A percentile compares a stretch with the other conserved stretches of the same genome.
These are phyloP conservation scores for Candoia aspera DNA, from an alignment of 2,113 vertebrate species.

Conservation along the genomic window DNA sequence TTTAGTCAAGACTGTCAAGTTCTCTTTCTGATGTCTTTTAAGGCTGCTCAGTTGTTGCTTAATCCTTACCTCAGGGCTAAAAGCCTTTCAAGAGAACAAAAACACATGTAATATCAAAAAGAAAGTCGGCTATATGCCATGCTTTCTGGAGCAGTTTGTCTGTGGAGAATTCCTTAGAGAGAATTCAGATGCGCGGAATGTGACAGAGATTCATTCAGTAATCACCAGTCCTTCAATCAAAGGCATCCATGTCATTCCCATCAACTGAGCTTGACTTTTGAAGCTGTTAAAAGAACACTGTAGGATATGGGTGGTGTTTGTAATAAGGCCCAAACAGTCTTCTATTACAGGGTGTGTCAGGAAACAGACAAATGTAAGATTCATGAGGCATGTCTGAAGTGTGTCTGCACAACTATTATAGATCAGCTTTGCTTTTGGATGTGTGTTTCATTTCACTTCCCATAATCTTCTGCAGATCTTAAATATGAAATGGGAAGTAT, in stretches of 20 bases:
- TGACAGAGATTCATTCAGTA: slow-evolving; percentile 41
- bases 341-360: not conserved
- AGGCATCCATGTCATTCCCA: slow-evolving; percentile 32
- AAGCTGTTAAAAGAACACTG: slow-evolving; percentile 43
- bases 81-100: slow-evolving; percentile 65
- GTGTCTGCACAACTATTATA: slow-evolving; percentile 17
- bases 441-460: not conserved
- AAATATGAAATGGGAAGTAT: not conserved
- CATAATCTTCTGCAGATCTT: not conserved
- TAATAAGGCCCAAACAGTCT: not conserved
- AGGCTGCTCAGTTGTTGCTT: slow-evolving; percentile 59
- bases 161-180: slow-evolving; percentile 47
- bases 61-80: slow-evolving; percentile 67
- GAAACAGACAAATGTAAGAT: slow-evolving; percentile 13
- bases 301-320: not conserved
- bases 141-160: slow-evolving; percentile 53
- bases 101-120: slow-evolving; percentile 52
- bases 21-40: slow-evolving; percentile 40
- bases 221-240: slow-evolving; percentile 27
- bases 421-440: not conserved
- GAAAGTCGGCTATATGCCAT: slow-evolving; percentile 44
- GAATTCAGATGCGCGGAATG: slow-evolving; percentile 48
- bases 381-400: slow-evolving; percentile 8
- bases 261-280: slow-evolving; percentile 37
- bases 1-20: slow-evolving; percentile 37